Percentiles rank a stretch among this genome's conserved stretches.
phyloP scores from a whole-genome alignment of 2,888 invertebrate genomes.

The Hirudinaria manillensis region DNA sequence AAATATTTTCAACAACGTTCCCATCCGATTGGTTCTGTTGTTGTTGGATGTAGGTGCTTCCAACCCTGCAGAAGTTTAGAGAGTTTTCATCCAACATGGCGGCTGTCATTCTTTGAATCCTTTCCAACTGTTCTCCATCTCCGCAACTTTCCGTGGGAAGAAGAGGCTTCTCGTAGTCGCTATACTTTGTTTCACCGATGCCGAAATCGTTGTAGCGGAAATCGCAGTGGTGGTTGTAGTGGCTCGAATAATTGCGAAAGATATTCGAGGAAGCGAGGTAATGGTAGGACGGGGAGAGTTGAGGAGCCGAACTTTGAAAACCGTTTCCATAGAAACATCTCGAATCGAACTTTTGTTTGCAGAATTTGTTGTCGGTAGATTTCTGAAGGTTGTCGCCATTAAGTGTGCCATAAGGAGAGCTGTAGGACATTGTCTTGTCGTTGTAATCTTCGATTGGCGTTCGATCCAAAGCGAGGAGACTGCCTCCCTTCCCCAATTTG shows the following conservation, averaged over 20 bases:
- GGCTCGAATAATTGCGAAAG: not conserved
- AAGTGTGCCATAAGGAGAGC: no score
- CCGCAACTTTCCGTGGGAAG: not conserved
- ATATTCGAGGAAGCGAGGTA: not conserved
- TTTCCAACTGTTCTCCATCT: constrained; percentile 15
- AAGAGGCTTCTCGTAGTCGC: constrained; percentile 18
- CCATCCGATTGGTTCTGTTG: not conserved
- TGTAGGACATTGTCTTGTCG: no score
- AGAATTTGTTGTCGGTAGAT: not conserved
- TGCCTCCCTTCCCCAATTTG: no score
- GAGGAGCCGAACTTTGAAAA: not conserved
- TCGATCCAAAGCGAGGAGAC: no score
- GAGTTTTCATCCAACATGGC: not conserved
- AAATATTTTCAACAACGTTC: not conserved
- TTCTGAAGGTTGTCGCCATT: not conserved
- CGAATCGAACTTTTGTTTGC: no score
- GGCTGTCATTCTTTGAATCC: constrained; percentile 7
- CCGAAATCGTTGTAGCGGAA: not conserved
- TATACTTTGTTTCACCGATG: constrained; percentile 2
- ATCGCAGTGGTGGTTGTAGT: not conserved
- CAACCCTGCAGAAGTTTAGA: not conserved
- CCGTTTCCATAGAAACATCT: not conserved
- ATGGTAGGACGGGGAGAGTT: not conserved
- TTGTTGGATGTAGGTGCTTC: not conserved
- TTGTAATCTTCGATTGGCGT: no score